Evolutionary conservation across 1,140 invertebrate species (phyloP).

Genomic region (Eupeodes corollae): DNA sequence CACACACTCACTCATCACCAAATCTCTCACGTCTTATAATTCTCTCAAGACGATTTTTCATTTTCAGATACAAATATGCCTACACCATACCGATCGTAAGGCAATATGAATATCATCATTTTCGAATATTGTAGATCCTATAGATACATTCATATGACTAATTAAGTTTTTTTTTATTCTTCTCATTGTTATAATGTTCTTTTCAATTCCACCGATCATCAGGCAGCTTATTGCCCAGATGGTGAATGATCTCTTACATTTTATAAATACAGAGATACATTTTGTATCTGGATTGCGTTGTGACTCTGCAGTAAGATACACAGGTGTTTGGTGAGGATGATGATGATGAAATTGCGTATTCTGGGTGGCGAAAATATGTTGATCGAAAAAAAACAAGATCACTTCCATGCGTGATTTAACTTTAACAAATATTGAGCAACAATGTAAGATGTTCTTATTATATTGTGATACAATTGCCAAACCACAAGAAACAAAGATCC

Average conservation of each 20-base stretch:
- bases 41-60: background rate
- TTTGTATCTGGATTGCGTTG: background rate
- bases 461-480: too few relatives aligned
- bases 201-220: background rate
- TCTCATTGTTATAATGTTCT: background rate
- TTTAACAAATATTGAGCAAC: background rate
- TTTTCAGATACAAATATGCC: background rate
- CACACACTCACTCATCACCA: background rate
- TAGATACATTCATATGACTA: background rate
- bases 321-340: background rate
- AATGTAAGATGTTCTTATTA: background rate
- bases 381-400: background rate
- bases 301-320: background rate
- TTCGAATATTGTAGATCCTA: background rate
- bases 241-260: background rate
- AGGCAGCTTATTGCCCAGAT: background rate
- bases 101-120: background rate
- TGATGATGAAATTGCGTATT: background rate
- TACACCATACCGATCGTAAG: background rate
- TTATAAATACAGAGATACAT: background rate
- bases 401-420: background rate
- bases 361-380: background rate
- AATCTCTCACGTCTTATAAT: constrained; percentile 1
- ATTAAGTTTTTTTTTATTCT: background rate
- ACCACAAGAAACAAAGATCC: too few relatives aligned